Evolutionary conservation across 23 tunicate genomes (phyloP).

Genomic region (Styela clava): DNA sequence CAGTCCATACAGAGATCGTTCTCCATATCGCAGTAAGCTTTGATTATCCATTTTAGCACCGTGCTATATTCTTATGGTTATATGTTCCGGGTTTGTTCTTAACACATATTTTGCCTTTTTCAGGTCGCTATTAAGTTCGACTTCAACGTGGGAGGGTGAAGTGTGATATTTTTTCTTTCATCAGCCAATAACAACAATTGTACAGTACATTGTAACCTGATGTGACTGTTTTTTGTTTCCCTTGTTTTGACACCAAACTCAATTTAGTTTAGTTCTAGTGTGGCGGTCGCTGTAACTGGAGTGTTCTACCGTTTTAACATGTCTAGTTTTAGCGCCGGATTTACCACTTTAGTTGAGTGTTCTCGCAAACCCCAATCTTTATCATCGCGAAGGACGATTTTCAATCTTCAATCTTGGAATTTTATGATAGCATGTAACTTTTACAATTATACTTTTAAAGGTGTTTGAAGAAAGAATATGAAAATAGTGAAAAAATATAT

Average conservation of each 20-base stretch:
- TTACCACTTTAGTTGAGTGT: too few relatives aligned
- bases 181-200: background rate
- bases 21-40: conserved; percentile 58
- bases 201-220: background rate
- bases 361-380: too few relatives aligned
- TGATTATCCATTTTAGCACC: background rate
- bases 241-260: too few relatives aligned
- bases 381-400: too few relatives aligned
- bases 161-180: background rate
- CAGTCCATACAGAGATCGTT: conserved; percentile 62
- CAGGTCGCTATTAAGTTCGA: conserved; percentile 31
- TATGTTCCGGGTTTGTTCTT: background rate
- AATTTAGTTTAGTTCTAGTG: too few relatives aligned
- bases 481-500: conserved; percentile 3
- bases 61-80: background rate
- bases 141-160: background rate
- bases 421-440: background rate
- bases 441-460: conserved; percentile 11
- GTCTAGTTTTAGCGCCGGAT: too few relatives aligned
- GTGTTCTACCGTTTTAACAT: too few relatives aligned
- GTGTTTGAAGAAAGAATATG: conserved; percentile 27
- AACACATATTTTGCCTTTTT: conserved; percentile 10
- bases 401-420: too few relatives aligned
- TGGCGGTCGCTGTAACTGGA: too few relatives aligned
- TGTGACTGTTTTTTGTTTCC: background rate